Evolutionary conservation across 2,888 invertebrate species (phyloP).

Genomic region (Dinocampus coccinellae): DNA sequence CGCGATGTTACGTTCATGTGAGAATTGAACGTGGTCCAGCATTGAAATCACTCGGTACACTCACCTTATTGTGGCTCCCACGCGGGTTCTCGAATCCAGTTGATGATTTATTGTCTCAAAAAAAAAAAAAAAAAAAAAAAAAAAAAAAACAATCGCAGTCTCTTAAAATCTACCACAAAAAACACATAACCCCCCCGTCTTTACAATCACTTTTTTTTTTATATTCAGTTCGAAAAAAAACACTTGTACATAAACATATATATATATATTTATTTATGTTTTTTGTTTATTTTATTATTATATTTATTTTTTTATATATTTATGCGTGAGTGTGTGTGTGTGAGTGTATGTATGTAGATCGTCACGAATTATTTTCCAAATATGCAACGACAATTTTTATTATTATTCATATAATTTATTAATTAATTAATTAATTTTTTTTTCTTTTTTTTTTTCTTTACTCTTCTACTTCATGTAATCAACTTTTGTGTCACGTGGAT

Average conservation of each 20-base stretch:
- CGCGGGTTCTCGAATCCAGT: constrained; percentile 24
- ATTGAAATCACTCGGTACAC: constrained; percentile 35
- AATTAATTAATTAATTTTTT: no score
- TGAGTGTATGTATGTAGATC: background rate
- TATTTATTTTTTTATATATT: no score
- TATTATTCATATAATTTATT: no score
- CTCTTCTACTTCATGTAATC: background rate
- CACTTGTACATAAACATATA: constrained; percentile 15
- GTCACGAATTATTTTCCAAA: no score
- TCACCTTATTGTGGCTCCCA: constrained; percentile 18
- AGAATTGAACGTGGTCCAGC: constrained; percentile 28
- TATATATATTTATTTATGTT: no score
- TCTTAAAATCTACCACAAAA: constrained; percentile 15
- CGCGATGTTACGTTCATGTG: constrained; percentile 3
- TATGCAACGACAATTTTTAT: no score
- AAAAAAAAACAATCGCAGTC: background rate
- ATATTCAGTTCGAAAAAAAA: background rate
- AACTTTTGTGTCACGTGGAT: constrained; percentile 21
- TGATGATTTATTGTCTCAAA: background rate
- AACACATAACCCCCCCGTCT: constrained; percentile 24
- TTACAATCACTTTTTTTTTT: constrained; percentile 4
- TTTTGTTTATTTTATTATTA: no score
- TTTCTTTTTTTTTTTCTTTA: no score
- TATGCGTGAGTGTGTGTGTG: background rate
- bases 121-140: background rate